Evolutionary conservation across 2,888 invertebrate genomes (phyloP).

Genomic region (Eupithecia subfuscata): DNA sequence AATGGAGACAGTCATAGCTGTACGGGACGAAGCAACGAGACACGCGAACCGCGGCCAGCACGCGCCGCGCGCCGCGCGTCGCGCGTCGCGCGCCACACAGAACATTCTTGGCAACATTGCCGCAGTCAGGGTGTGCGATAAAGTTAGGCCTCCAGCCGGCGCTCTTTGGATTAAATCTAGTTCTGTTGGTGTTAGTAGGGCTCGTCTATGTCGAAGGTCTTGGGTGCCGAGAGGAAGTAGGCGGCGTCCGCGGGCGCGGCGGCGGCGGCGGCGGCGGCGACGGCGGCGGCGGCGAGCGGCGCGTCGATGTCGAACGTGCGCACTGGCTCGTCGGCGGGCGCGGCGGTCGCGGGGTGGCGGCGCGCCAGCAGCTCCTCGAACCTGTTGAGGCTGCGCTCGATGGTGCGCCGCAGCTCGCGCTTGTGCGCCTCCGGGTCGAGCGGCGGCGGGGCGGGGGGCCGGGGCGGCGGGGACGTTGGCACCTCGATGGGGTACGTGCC

Average conservation of each 20-base stretch:
- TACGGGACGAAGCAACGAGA: conserved; percentile 15
- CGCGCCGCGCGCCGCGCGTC: too few species aligned
- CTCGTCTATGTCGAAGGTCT: conserved; percentile 84
- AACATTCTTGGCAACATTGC: background rate
- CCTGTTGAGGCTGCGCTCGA: conserved; percentile 78
- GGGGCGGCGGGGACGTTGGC: conserved; percentile 72
- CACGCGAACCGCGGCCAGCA: too few species aligned
- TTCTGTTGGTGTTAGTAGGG: conserved; percentile 52
- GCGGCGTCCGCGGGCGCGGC: conserved; percentile 46
- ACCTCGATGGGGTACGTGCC: conserved; percentile 94
- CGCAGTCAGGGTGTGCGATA: background rate
- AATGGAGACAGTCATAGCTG: too few species aligned
- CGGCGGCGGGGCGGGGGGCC: conserved; percentile 36
- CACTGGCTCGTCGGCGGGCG: conserved; percentile 34
- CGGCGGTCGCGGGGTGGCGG: conserved; percentile 44
- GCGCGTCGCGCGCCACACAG: too few species aligned
- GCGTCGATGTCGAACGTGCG: conserved; percentile 56
- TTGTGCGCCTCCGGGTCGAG: conserved; percentile 45
- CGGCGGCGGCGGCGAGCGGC: conserved; percentile 22
- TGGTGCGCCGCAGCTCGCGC: conserved; percentile 62
- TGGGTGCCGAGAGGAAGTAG: conserved; percentile 74
- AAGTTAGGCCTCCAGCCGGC: too few species aligned
- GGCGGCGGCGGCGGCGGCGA: conserved; percentile 38
- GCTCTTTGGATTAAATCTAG: background rate
- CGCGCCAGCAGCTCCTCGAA: conserved; percentile 70